These are phyloP conservation scores for Laupala kohalensis DNA, from an alignment of 1,140 invertebrate species.

Conservation along the genomic window DNA sequence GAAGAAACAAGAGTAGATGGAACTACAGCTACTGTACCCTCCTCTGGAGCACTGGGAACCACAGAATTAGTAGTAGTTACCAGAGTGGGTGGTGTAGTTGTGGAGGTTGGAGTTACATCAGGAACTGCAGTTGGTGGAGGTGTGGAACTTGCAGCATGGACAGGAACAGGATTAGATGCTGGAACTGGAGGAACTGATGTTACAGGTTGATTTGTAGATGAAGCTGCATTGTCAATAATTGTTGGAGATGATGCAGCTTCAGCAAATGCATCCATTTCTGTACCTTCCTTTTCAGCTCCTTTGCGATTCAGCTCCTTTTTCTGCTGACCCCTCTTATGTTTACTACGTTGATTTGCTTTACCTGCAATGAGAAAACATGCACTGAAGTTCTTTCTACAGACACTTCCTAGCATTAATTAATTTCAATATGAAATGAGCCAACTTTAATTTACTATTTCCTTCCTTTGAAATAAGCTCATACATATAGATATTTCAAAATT, in stretches of 20 bases:
- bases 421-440: no score
- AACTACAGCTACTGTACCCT: constrained; percentile 27
- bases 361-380: constrained; percentile 20
- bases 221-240: constrained; percentile 13
- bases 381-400: no score
- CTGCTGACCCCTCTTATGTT: constrained; percentile 26
- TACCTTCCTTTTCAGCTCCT: constrained; percentile 35
- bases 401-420: no score
- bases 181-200: constrained; percentile 13
- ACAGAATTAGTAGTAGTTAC: constrained; percentile 10
- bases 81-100: constrained; percentile 13
- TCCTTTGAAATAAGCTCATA: no score
- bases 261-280: constrained; percentile 36
- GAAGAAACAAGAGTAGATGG: constrained; percentile 15
- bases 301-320: constrained; percentile 32
- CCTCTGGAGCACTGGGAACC: constrained; percentile 36
- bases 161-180: constrained; percentile 5
- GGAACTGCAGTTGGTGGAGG: constrained; percentile 17
- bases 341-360: constrained; percentile 19
- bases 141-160: constrained; percentile 1
- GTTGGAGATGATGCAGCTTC: constrained; percentile 21
- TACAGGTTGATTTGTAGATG: constrained; percentile 12
- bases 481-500: no score
- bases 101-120: not conserved
- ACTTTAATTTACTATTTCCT: no score